Evolutionary conservation across 2,888 invertebrate species (phyloP), one percentile per base, ranked within the genome.

Genomic region (Shargacucullia verbasci): DNA sequence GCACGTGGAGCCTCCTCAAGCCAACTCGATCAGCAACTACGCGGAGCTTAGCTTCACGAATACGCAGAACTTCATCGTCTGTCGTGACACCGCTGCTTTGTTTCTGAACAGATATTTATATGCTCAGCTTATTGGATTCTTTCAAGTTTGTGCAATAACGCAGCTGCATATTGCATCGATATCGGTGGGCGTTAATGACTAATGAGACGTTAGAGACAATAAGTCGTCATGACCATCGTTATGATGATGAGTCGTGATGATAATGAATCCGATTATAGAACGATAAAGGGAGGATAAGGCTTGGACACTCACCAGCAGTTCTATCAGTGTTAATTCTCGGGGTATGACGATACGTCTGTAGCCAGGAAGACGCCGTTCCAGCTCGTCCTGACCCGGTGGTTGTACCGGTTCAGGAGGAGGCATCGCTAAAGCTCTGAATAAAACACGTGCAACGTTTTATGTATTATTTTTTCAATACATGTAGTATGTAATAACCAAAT

Each of bases 11-110:
- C 20, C 96, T 90, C 38, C 96, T 95, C 39, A 97, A 81, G 14
- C 96, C 96, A 6, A 96, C 92, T 53, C 95, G 94, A 57, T 95
- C 95, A 0, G 96, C 95, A 9, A 97, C 95, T 6, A 96, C 96
- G 5, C 95, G 94, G 8, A 97, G 85, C 70, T 95, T 95, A 0
- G 96, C 94, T 62, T 95, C 94, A 2, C 95, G 94, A 34, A 94
- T 86, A n/a, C 80, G 81, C 1, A 92, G 80, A 0, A 95, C 92
- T 31, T 93, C 91, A 10, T 90, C 90, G 49, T 94, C 91, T 4
- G 91, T 89, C 0, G 80, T 84, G 0, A 84, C 91, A 2, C 94
- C 94, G 59, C 91, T 92, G 65, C 86, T 84, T 80, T 94, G 89
- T 83, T 92, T 91, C 95, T 95, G 72, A 38, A 53, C 25, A 1